These are phyloP conservation scores for Hypanus sabinus DNA, from an alignment of 2,113 vertebrate species.

Conservation along the genomic window DNA sequence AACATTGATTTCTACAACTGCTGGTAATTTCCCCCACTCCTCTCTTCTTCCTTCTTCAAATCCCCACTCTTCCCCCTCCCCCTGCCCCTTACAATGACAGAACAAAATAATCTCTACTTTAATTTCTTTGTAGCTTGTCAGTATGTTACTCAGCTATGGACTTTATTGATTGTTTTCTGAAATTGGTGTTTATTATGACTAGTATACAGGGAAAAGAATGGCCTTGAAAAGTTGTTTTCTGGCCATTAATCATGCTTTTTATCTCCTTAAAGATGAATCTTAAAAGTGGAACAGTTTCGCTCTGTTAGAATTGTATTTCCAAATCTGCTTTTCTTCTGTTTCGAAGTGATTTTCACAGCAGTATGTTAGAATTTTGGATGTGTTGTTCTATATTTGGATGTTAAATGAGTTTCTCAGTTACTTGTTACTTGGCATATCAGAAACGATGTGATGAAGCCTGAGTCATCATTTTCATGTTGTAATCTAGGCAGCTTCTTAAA, in stretches of 20 bases:
- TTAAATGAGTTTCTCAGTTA: conserved; percentile 18
- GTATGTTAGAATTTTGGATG: neutral
- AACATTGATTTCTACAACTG: too few relatives aligned
- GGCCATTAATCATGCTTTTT: neutral
- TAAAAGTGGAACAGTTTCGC: neutral
- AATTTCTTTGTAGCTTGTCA: neutral
- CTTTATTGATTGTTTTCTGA: neutral
- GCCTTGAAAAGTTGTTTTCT: neutral
- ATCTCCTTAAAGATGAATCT: neutral
- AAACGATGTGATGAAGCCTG: neutral
- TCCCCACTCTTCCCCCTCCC: too few relatives aligned
- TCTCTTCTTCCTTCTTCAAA: too few relatives aligned
- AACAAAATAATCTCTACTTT: neutral
- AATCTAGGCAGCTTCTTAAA: neutral
- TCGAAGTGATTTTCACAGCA: conserved; percentile 19
- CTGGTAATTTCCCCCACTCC: too few relatives aligned
- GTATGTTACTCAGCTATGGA: neutral
- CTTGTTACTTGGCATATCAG: neutral
- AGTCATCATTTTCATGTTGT: neutral
- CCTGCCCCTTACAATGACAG: too few relatives aligned
- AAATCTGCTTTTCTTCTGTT: neutral
- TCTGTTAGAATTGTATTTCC: neutral
- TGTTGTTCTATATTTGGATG: neutral
- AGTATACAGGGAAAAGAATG: neutral
- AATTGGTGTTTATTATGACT: too few relatives aligned